A percentile compares a stretch with the other conserved stretches of the same genome.
These are phyloP conservation scores for Perdix hodgsoniae DNA, from an alignment of 2,797 vertebrate genomes.

Conservation along the genomic window DNA sequence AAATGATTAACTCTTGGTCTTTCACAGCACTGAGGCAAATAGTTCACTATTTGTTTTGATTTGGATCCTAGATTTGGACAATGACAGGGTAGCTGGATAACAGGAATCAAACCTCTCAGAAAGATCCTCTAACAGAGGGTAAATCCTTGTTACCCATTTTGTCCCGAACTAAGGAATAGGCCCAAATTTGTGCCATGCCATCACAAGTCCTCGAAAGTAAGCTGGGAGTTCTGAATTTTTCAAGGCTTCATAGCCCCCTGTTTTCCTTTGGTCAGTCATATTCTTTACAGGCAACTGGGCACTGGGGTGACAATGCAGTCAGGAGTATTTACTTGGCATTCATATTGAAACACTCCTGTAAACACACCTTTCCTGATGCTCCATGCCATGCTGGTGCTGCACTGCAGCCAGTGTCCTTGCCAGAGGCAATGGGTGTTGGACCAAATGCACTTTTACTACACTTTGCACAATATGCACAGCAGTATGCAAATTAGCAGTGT, in stretches of 20 bases:
- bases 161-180: neutral
- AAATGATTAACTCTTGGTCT: neutral
- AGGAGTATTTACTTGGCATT: neutral
- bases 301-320: neutral
- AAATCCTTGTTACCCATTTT: neutral
- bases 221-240: neutral
- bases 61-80: neutral
- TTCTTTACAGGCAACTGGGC: fast-evolving
- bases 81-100: neutral
- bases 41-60: neutral
- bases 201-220: neutral
- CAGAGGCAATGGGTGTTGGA: neutral
- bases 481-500: neutral
- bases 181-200: neutral
- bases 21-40: neutral
- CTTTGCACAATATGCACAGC: neutral
- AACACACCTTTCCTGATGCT: neutral
- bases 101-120: neutral
- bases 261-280: neutral
- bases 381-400: neutral
- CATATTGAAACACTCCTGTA: neutral
- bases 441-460: fast-evolving
- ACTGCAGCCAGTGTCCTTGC: neutral
- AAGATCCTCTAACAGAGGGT: neutral
- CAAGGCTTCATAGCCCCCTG: neutral